phyloP scores from a whole-genome alignment of 2,888 invertebrate species.

The Lycocerus yunnanus region DNA sequence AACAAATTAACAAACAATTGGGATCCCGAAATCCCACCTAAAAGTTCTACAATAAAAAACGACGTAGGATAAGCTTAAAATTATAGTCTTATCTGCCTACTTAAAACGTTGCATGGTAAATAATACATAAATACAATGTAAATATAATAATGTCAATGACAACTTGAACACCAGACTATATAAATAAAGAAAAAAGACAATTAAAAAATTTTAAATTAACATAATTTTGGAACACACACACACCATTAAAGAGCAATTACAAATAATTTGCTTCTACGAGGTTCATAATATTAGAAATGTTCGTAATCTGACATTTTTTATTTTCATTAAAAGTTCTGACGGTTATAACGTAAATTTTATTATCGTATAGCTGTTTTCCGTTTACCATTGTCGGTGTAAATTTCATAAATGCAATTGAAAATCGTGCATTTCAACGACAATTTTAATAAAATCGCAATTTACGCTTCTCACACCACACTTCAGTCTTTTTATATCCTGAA shows the following conservation, averaged over 20 bases:
- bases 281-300: neutral
- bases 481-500: neutral
- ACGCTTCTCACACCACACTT: slow-evolving; percentile 13
- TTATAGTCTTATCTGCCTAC: neutral
- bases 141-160: neutral
- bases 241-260: neutral
- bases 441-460: slow-evolving; percentile 25
- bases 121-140: neutral
- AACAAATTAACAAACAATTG: neutral
- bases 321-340: neutral
- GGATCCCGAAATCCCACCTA: neutral
- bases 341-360: neutral
- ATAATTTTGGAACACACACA: neutral
- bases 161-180: neutral
- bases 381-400: neutral
- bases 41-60: neutral
- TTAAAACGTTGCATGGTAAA: neutral
- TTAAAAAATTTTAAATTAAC: neutral
- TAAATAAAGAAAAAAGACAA: neutral
- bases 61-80: neutral
- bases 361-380: neutral
- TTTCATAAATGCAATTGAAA: slow-evolving; percentile 18
- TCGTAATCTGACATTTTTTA: neutral
- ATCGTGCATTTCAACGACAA: slow-evolving; percentile 7
- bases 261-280: neutral